Conservation (phyloP, 2,113 vertebrate species). For the Indicator indicator region DNA sequence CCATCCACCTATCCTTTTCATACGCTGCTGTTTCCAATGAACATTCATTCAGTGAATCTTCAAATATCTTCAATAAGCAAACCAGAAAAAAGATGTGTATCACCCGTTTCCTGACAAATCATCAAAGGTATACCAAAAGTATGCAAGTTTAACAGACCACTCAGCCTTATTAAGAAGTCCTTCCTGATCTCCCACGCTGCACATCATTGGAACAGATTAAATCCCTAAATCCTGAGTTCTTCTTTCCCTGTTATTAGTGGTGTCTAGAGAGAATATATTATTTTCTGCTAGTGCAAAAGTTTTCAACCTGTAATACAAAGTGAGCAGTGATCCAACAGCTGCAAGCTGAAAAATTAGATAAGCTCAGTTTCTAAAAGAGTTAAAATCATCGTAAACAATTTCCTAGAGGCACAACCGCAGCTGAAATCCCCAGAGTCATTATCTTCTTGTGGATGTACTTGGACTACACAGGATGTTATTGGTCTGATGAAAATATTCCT, state of each 20-base stretch:
- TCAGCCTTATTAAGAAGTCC: not conserved
- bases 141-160: not conserved
- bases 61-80: not conserved
- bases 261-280: not conserved
- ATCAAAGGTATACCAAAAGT: not conserved
- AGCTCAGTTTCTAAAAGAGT: conserved; percentile 6
- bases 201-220: not conserved
- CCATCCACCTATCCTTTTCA: not conserved
- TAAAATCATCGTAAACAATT: conserved; percentile 39
- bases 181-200: not conserved
- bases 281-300: not conserved
- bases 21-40: not conserved
- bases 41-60: not conserved
- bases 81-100: not conserved
- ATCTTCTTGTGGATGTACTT: conserved; percentile 10
- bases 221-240: not conserved
- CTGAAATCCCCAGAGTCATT: not conserved
- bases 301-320: not conserved
- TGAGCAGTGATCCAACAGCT: not conserved
- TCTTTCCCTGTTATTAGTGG: not conserved
- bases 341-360: conserved; percentile 38
- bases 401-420: not conserved
- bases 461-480: conserved; percentile 30
- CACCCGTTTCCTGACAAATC: not conserved
- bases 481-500: conserved; percentile 7